Conservation (phyloP, 2,113 vertebrate genomes). For the Eublepharis macularius region DNA sequence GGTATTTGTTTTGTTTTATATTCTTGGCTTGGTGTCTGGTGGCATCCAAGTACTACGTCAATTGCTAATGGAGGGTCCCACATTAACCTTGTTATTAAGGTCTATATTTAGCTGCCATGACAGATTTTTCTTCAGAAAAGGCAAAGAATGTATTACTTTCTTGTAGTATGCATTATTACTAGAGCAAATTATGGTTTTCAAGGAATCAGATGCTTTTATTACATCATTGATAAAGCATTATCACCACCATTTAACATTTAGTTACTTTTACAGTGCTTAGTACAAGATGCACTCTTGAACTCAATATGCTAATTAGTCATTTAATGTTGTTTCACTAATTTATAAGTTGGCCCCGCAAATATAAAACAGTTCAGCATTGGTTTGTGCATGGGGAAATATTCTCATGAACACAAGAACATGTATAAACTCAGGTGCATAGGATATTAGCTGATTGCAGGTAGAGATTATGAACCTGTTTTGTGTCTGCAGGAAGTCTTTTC, state of each 20-base stretch:
- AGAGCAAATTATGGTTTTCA: not conserved
- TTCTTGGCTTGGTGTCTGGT: not conserved
- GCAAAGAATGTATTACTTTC: not conserved
- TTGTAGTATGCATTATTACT: too few relatives aligned
- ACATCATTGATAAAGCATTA: not conserved
- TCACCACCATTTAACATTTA: not conserved
- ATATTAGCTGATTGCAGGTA: not conserved
- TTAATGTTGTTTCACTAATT: not conserved
- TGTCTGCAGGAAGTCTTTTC: too few relatives aligned
- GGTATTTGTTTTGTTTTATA: constrained; percentile 29
- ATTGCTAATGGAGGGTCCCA: constrained; percentile 25
- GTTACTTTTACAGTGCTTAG: not conserved
- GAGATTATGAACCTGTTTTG: not conserved
- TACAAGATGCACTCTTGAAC: not conserved
- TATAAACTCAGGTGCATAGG: not conserved
- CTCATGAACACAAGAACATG: not conserved
- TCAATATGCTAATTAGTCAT: not conserved
- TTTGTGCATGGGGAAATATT: not conserved
- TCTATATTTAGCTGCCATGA: not conserved
- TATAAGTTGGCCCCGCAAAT: not conserved
- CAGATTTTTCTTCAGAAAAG: constrained; percentile 14
- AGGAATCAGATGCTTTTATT: constrained; percentile 17
- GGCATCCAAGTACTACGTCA: constrained; percentile 33
- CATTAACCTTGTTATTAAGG: not conserved
- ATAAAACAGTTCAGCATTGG: not conserved